Evolutionary conservation across 2,797 vertebrate species (phyloP).

Genomic region (Chelidonichthys spinosus): DNA sequence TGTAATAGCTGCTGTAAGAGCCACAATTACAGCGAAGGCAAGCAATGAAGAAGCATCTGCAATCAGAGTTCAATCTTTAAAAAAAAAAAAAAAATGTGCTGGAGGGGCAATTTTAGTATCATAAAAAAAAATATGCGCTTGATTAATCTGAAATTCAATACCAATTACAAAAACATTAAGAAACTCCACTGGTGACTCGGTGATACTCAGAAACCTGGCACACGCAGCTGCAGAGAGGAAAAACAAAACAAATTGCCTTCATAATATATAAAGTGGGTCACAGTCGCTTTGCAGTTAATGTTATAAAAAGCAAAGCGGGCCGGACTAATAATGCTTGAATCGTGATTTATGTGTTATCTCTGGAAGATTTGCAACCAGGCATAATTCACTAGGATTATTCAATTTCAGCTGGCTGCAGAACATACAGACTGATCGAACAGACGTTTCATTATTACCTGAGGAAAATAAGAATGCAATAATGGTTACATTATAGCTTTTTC

Average conservation of each 20-base stretch:
- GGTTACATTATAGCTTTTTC: constrained; percentile 22
- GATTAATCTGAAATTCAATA: constrained; percentile 76
- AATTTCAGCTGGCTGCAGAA: constrained; percentile 15
- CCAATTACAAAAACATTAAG: constrained; percentile 65
- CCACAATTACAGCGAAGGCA: constrained; percentile 39
- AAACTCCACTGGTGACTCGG: constrained; percentile 44
- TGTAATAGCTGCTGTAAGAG: constrained; percentile 36
- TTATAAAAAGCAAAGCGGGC: constrained; percentile 30
- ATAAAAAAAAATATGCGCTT: constrained; percentile 60
- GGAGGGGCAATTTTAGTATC: constrained; percentile 55
- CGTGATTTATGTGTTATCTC: constrained; percentile 51
- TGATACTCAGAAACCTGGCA: constrained; percentile 41
- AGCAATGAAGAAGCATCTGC: constrained; percentile 57
- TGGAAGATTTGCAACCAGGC: constrained; percentile 31
- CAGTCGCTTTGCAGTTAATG: constrained; percentile 28
- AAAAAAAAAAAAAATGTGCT: constrained; percentile 51
- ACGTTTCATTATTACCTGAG: constrained; percentile 24
- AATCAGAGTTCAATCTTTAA: constrained; percentile 45
- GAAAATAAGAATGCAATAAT: constrained; percentile 30
- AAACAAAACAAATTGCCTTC: constrained; percentile 34
- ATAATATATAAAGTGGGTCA: constrained; percentile 44
- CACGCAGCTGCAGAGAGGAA: constrained; percentile 20
- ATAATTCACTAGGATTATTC: constrained; percentile 46
- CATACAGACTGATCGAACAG: constrained; percentile 23
- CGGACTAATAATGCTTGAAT: constrained; percentile 44